Conservation (phyloP, 64 coral and sea anemone species). For the Pocillopora damicornis region DNA sequence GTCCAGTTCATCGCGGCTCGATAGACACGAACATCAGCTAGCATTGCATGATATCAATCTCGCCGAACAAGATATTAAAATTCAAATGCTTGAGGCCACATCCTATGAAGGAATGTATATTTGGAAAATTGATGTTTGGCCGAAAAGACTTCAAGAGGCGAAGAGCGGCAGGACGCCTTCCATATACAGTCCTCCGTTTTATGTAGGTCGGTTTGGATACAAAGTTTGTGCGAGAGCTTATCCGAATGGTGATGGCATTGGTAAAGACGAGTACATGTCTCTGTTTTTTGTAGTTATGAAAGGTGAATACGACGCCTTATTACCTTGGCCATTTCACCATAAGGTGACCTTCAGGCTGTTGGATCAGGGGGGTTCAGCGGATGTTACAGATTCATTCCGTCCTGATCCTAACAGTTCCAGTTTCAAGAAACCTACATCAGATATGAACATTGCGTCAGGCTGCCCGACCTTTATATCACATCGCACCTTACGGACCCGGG, state of each 20-base stretch:
- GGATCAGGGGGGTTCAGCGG: neutral
- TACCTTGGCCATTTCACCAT: slow-evolving; percentile 29
- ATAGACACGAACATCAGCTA: slow-evolving; percentile 22
- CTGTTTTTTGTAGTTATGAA: slow-evolving; percentile 37
- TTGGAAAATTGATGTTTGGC: slow-evolving; percentile 52
- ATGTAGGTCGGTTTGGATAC: slow-evolving; percentile 32
- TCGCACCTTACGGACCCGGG: neutral
- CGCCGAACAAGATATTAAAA: slow-evolving; percentile 36
- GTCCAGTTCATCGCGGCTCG: neutral
- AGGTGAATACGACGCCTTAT: slow-evolving; percentile 42
- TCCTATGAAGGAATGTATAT: slow-evolving; percentile 45
- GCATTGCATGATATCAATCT: slow-evolving; percentile 33
- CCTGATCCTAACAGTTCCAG: slow-evolving; percentile 29
- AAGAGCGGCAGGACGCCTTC: neutral
- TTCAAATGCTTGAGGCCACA: slow-evolving; percentile 43
- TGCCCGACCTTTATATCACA: slow-evolving; percentile 38
- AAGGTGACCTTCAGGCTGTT: slow-evolving; percentile 13
- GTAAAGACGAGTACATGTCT: slow-evolving; percentile 20
- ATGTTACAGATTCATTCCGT: slow-evolving; percentile 20
- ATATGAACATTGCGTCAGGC: slow-evolving; percentile 57
- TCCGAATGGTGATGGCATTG: slow-evolving; percentile 37
- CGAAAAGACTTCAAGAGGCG: slow-evolving; percentile 20
- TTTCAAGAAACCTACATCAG: slow-evolving; percentile 21
- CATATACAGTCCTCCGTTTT: slow-evolving; percentile 27
- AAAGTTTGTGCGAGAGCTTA: slow-evolving; percentile 35